phyloP scores from a whole-genome alignment of 2,113 vertebrate species.

The Elaphurus davidianus region DNA sequence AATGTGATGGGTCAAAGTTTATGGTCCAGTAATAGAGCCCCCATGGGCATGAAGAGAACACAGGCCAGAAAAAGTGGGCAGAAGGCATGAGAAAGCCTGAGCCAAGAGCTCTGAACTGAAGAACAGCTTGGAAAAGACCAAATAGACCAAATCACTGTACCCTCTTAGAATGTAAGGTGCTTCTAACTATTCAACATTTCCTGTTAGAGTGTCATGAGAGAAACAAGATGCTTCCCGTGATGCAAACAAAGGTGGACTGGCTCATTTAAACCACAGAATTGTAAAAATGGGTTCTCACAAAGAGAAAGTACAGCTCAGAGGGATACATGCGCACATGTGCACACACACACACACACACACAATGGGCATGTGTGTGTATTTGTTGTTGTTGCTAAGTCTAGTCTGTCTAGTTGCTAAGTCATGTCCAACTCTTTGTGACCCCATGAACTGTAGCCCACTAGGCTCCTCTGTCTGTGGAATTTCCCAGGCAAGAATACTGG shows the following conservation, averaged over 20 bases:
- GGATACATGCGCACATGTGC: too few relatives aligned
- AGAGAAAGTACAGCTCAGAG: not conserved
- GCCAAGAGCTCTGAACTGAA: not conserved
- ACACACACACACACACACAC: not conserved
- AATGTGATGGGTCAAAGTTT: not conserved
- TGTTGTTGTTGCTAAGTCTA: not conserved
- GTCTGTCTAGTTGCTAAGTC: not conserved
- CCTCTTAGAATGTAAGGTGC: not conserved
- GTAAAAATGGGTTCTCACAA: not conserved
- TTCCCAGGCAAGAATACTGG: not conserved
- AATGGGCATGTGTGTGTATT: not conserved
- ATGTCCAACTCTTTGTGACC: not conserved
- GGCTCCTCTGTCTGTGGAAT: not conserved
- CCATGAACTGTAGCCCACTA: not conserved
- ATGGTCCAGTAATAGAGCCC: not conserved
- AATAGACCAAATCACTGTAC: not conserved
- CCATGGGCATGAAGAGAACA: not conserved
- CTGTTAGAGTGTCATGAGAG: not conserved
- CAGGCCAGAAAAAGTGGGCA: not conserved
- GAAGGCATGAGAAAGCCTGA: not conserved
- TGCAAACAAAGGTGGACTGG: not conserved
- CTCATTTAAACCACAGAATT: not conserved
- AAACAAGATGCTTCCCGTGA: not conserved
- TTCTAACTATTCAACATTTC: conserved; percentile 14
- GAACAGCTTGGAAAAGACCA: not conserved